phyloP scores from a whole-genome alignment of 2,113 vertebrate species.

The Ctenomys sociabilis region DNA sequence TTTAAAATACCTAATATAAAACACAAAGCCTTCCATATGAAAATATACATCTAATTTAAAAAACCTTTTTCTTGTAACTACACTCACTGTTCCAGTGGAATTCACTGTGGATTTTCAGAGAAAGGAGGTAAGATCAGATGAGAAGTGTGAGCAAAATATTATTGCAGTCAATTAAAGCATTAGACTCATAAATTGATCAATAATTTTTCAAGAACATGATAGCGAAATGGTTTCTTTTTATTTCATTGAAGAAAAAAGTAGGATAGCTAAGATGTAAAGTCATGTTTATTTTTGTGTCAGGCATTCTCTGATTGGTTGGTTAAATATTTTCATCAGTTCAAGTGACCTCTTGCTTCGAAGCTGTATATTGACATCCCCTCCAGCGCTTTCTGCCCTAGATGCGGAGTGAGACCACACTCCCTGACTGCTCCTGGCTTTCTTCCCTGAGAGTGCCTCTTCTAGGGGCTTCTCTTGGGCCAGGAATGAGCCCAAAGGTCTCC shows the following conservation, averaged over 20 bases:
- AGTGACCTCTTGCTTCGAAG: slow-evolving; percentile 67
- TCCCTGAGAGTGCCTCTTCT: slow-evolving; percentile 53
- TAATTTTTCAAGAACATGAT: slow-evolving; percentile 69
- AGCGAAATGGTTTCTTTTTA: slow-evolving; percentile 9
- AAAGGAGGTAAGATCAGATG: slow-evolving; percentile 56
- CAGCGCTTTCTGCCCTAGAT: slow-evolving; percentile 40
- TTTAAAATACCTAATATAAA: background rate
- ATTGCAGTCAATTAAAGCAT: slow-evolving; percentile 67
- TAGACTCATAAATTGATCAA: slow-evolving; percentile 70
- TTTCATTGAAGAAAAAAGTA: slow-evolving; percentile 66
- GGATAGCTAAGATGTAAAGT: slow-evolving; percentile 60
- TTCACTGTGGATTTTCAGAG: background rate
- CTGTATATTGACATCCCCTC: slow-evolving; percentile 57
- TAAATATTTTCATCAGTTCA: slow-evolving; percentile 72
- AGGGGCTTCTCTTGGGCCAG: slow-evolving; percentile 60
- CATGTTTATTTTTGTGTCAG: slow-evolving; percentile 75
- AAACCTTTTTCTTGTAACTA: background rate
- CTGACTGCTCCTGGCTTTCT: background rate
- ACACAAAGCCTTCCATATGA: background rate
- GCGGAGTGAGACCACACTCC: slow-evolving; percentile 29
- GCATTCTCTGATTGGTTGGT: slow-evolving; percentile 76
- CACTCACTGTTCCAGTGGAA: background rate
- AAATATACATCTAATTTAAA: background rate
- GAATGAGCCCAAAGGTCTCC: slow-evolving; percentile 73
- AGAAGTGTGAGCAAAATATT: slow-evolving; percentile 75